Evolutionary conservation across 2,797 vertebrate genomes (phyloP), one percentile per base, ranked within the genome.

Genomic region (Darevskia mixta): DNA sequence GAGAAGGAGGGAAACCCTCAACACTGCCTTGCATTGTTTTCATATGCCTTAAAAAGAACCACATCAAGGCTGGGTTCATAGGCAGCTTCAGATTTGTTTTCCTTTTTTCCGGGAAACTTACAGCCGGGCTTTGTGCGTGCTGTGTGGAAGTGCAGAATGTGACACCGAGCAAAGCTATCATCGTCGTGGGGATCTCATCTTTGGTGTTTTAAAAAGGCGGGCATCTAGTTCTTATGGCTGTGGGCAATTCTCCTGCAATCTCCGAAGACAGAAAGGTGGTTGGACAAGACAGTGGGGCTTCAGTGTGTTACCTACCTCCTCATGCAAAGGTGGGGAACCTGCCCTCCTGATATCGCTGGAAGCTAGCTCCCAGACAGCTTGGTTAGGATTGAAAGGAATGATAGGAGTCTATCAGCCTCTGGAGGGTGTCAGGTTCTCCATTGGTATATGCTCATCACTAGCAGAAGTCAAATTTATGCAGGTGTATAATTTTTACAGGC

Each of bases 11-110:
- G 81, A 55, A 78, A 49, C 29, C 32, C 8, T 18, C 32, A 18
- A 61, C 79, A 80, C 32, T 43, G 61, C 41, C 5, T 32, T 29
- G 35, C 61, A 69, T 82, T 86, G 84, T 86, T 89, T 88, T 69
- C 11, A 38, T 77, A 20, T 77, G 43, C 20, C 49, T 67, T 35
- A 9, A 18, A 88, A 55, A 80, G 55, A 15, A 73, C 55, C n/a
- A 15, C 69, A 75, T 61, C 23, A 38, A 85, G 11, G 27, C 29
- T 58, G 43, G 69, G 29, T 86, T 79, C 55, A 78, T 35, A 66
- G 41, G 18, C 41, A 67, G 49, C 43, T 55, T 79, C 43, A 55
- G 29, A 78, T 49, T 79, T 69, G 17, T 45, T 66, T 10, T 25
- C 25, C 49, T 49, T 49, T 49, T 49, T 49, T 49, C 43, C 38